Evolutionary conservation across 1,140 invertebrate species (phyloP).

Genomic region (Aethina tumida): DNA sequence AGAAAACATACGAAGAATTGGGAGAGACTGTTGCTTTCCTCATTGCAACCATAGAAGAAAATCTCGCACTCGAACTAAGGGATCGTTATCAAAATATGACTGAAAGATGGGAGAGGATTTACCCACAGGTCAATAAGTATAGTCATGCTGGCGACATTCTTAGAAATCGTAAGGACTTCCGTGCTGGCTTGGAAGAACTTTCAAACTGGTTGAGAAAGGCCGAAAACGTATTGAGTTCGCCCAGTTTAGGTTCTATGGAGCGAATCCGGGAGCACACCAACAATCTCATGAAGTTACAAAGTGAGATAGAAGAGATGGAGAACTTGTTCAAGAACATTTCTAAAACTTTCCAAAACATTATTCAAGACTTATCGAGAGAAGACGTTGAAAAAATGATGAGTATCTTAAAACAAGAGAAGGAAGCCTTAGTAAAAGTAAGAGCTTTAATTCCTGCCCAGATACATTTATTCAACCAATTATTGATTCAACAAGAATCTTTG

Average conservation of each 20-base stretch:
- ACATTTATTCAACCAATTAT: slow-evolving; percentile 69
- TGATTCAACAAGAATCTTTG: slow-evolving; percentile 83
- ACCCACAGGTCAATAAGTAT: slow-evolving; percentile 73
- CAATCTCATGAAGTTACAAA: slow-evolving; percentile 65
- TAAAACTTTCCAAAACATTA: slow-evolving; percentile 81
- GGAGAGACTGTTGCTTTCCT: slow-evolving; percentile 81
- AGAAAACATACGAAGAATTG: slow-evolving; percentile 74
- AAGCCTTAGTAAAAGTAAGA: slow-evolving; percentile 69
- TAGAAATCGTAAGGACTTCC: slow-evolving; percentile 70
- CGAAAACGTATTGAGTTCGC: slow-evolving; percentile 54
- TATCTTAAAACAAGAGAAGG: slow-evolving; percentile 81
- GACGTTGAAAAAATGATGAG: slow-evolving; percentile 86
- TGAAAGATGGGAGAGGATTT: slow-evolving; percentile 69
- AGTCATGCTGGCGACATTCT: slow-evolving; percentile 81
- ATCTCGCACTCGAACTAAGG: slow-evolving; percentile 65
- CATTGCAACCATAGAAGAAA: slow-evolving; percentile 75
- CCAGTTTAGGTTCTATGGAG: slow-evolving; percentile 61
- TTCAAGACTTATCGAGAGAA: slow-evolving; percentile 80
- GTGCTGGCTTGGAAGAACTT: slow-evolving; percentile 61
- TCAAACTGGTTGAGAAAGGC: slow-evolving; percentile 72
- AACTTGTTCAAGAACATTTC: slow-evolving; percentile 81
- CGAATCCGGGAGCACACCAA: slow-evolving; percentile 71
- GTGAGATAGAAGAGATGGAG: slow-evolving; percentile 78
- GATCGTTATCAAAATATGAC: slow-evolving; percentile 62
- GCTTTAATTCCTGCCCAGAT: slow-evolving; percentile 70